Evolutionary conservation across 2,888 invertebrate genomes (phyloP).

Genomic region (Cremastobaeus sp.): DNA sequence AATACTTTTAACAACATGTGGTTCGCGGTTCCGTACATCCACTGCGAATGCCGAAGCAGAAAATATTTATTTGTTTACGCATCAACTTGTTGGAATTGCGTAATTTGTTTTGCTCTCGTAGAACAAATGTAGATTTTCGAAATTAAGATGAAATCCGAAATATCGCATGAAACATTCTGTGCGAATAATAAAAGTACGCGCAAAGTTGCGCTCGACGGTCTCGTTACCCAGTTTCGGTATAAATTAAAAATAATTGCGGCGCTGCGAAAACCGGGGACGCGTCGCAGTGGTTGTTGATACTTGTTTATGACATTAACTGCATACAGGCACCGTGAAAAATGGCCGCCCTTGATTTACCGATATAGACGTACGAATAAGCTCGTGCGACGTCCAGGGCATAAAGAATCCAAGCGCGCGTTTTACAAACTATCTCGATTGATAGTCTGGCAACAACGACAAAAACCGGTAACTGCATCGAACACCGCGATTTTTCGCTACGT

Average conservation of each 20-base stretch:
- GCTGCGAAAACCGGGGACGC: background rate
- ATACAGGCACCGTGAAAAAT: conserved; percentile 33
- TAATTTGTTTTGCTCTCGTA: too few species aligned
- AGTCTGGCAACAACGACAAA: conserved; percentile 51
- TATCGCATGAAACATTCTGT: too few species aligned
- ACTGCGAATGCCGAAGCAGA: too few species aligned
- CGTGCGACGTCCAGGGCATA: conserved; percentile 44
- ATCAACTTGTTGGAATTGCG: too few species aligned
- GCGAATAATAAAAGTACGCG: too few species aligned
- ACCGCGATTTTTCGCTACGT: conserved; percentile 53
- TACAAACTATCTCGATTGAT: conserved; percentile 56
- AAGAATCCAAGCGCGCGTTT: conserved; percentile 40
- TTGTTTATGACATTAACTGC: conserved; percentile 33
- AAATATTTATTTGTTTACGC: too few species aligned
- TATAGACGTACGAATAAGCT: conserved; percentile 39
- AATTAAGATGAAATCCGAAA: too few species aligned
- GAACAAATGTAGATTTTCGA: too few species aligned
- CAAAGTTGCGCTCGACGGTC: background rate
- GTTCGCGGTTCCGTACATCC: too few species aligned
- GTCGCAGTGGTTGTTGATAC: conserved; percentile 11
- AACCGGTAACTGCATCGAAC: conserved; percentile 56
- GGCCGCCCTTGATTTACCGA: conserved; percentile 38
- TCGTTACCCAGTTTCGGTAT: too few species aligned
- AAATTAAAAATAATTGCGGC: too few species aligned
- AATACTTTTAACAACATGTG: too few species aligned